Conservation (phyloP, 2,888 invertebrate genomes). For the Phengaris arion region DNA sequence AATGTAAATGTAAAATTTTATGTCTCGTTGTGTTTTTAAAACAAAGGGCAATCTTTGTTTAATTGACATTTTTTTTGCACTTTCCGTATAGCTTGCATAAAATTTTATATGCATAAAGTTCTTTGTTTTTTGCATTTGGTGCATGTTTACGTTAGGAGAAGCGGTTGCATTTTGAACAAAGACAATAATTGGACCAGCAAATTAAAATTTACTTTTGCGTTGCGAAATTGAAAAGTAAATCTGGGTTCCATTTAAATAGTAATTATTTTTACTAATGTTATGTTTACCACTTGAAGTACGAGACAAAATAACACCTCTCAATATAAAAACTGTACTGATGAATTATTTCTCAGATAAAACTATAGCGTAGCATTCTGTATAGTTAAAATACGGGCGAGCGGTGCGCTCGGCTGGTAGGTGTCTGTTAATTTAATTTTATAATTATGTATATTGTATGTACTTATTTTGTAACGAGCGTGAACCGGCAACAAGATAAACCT, state of each 20-base stretch:
- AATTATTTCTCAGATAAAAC: too few relatives aligned
- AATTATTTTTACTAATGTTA: not conserved
- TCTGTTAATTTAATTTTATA: too few relatives aligned
- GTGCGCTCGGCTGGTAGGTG: too few relatives aligned
- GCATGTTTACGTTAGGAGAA: constrained; percentile 11
- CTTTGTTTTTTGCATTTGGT: constrained; percentile 19
- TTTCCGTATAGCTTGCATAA: constrained; percentile 17
- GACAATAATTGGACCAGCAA: constrained; percentile 10
- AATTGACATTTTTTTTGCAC: constrained; percentile 21
- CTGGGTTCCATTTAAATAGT: not conserved
- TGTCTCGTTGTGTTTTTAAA: constrained; percentile 18
- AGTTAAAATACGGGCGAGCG: too few relatives aligned
- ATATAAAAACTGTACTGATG: too few relatives aligned
- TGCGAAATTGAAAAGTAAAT: not conserved
- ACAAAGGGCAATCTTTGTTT: constrained; percentile 24
- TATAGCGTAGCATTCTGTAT: too few relatives aligned
- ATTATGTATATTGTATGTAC: too few relatives aligned
- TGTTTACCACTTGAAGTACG: too few relatives aligned
- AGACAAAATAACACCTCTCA: too few relatives aligned
- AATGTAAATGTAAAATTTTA: constrained; percentile 26
- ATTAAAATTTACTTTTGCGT: constrained; percentile 8
- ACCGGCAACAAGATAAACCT: too few relatives aligned
- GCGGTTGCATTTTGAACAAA: not conserved
- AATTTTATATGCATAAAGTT: constrained; percentile 9
- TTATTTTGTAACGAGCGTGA: too few relatives aligned